Conservation (phyloP, 2,888 invertebrate genomes). For the Agrotis ipsilon region DNA sequence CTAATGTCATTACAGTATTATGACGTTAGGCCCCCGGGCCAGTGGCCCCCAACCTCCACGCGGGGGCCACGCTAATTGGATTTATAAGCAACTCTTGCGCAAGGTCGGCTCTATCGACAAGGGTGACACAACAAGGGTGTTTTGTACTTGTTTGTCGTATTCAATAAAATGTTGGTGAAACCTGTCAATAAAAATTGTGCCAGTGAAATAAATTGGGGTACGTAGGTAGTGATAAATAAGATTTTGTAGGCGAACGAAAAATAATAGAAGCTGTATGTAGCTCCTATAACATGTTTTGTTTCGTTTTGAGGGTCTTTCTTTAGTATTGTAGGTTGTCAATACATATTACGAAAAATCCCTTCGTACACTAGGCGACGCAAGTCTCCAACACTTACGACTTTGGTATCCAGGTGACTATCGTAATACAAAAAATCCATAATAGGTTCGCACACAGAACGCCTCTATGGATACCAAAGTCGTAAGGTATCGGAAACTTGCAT, state of each 20-base stretch:
- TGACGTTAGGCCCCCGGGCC: constrained; percentile 23
- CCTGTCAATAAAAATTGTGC: constrained; percentile 22
- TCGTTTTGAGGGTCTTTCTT: not conserved
- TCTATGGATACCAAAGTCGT: too few species aligned
- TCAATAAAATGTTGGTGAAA: not conserved
- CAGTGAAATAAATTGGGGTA: constrained; percentile 1
- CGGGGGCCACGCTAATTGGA: constrained; percentile 46
- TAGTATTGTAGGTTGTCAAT: not conserved
- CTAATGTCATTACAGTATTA: constrained; percentile 61
- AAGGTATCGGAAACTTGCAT: too few species aligned
- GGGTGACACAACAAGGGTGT: not conserved
- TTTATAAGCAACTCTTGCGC: constrained; percentile 56
- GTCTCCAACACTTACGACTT: too few species aligned
- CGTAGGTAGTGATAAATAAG: not conserved
- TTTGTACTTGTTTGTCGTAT: constrained; percentile 4
- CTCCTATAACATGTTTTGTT: not conserved
- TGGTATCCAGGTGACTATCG: too few species aligned
- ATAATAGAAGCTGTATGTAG: not conserved
- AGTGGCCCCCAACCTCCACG: constrained; percentile 1
- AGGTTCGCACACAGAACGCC: too few species aligned
- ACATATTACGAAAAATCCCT: too few species aligned
- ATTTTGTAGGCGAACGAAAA: not conserved
- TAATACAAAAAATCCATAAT: too few species aligned
- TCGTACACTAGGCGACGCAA: too few species aligned
- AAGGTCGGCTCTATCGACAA: constrained; percentile 35